Percentiles rank a stretch among this genome's conserved stretches.
Evolutionary conservation across 2,888 invertebrate species (phyloP).

Genomic region (Tenthredo notha): DNA sequence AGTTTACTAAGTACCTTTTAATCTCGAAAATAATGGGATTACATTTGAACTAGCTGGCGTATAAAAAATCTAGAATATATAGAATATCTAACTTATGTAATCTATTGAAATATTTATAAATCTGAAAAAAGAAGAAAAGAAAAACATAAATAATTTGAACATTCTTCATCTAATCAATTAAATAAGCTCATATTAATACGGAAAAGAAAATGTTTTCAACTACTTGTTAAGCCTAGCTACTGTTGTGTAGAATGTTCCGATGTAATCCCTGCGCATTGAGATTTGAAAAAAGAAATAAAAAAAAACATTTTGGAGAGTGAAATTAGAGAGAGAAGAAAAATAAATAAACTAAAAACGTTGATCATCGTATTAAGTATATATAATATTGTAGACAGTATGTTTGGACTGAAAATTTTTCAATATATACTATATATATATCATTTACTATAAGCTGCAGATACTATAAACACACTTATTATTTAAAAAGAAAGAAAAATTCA

Average conservation of each 20-base stretch:
- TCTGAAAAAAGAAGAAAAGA: not conserved
- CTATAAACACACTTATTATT: slow-evolving; percentile 15
- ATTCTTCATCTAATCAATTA: not conserved
- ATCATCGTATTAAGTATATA: slow-evolving; percentile 24
- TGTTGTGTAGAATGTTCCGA: slow-evolving; percentile 1
- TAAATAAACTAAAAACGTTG: slow-evolving; percentile 16
- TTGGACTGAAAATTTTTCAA: slow-evolving; percentile 36
- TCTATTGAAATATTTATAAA: not conserved
- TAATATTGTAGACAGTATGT: not conserved
- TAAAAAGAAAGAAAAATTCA: not conserved
- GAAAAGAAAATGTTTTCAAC: not conserved
- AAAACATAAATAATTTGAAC: not conserved
- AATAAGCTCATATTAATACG: not conserved
- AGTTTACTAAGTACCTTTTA: slow-evolving; percentile 52
- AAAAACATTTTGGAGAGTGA: slow-evolving; percentile 14
- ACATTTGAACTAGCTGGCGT: slow-evolving; percentile 14
- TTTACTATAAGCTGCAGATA: slow-evolving; percentile 38
- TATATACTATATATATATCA: not conserved
- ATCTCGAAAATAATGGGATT: slow-evolving; percentile 41
- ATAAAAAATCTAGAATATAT: not conserved
- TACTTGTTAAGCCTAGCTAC: not conserved
- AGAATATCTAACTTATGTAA: not conserved
- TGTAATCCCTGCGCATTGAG: slow-evolving; percentile 42
- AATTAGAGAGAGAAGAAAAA: slow-evolving; percentile 22
- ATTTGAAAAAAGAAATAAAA: slow-evolving; percentile 13